These are phyloP conservation scores for Diabrotica balteata DNA, from an alignment of 2,888 invertebrate species.

Conservation along the genomic window DNA sequence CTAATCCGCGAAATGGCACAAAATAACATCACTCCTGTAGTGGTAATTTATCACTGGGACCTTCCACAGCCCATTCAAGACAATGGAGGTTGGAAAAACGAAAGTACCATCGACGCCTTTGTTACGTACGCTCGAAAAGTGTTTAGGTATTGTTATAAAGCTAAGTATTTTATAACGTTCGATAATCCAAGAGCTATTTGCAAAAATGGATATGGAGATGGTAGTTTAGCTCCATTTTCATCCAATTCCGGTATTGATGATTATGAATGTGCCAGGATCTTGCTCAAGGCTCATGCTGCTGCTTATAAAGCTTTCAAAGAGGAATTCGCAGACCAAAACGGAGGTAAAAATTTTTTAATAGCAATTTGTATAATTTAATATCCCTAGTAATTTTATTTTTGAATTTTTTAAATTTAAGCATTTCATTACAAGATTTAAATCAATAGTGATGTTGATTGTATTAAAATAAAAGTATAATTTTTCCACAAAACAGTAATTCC, in stretches of 20 bases:
- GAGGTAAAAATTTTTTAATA: slow-evolving; percentile 5
- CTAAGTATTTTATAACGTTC: slow-evolving; percentile 63
- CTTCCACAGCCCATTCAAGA: slow-evolving; percentile 63
- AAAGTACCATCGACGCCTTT: slow-evolving; percentile 67
- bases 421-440: too few species aligned
- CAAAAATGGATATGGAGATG: slow-evolving; percentile 51
- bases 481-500: too few species aligned
- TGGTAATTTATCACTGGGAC: slow-evolving; percentile 62
- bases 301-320: slow-evolving; percentile 59
- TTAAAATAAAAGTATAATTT: too few species aligned
- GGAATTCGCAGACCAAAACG: slow-evolving; percentile 2
- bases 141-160: slow-evolving; percentile 63
- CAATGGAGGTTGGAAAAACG: slow-evolving; percentile 70
- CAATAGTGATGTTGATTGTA: too few species aligned
- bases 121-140: slow-evolving; percentile 64
- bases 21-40: slow-evolving; percentile 25
- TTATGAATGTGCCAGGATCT: slow-evolving; percentile 69
- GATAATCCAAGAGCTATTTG: slow-evolving; percentile 60
- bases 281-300: slow-evolving; percentile 70
- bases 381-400: not conserved
- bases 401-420: too few species aligned
- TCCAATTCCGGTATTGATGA: slow-evolving; percentile 63
- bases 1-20: slow-evolving; percentile 23
- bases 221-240: slow-evolving; percentile 60
- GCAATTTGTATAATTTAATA: not conserved